Base-by-base conservation (phyloP, 2,888 invertebrate genomes). In the Lysandra coridon region DNA sequence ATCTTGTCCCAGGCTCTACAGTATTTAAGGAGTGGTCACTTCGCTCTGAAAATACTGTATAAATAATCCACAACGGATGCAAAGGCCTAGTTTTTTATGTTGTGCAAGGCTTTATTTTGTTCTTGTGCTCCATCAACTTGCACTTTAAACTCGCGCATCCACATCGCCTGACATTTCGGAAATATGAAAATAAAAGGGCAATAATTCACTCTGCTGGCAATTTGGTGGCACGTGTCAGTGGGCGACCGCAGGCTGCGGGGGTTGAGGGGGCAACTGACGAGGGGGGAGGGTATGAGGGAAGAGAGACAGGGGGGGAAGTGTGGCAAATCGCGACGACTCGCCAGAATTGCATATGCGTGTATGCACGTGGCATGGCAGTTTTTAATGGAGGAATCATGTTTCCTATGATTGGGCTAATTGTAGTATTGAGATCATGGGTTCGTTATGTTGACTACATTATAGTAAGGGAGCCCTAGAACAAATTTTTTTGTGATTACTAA, bases 281-380 rank as follows among this genome's bases (percentile, higher is more conserved):
- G 57, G 57, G 53, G 57, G 57, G 12, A 49, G 49, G 57, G 14
- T 17, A 14, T 1, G 17, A 4, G 53, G 57, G 17, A 57, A 57
- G 69, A 5, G 69, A 69, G 49, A 49, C 10, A 49, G 12, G 49
- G 78, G 49, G 64, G 90, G 90, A 89, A 88, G 90, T 91, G 91
- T 87, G 83, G 87, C 93, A 87, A 93, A 94, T 93, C 88, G 91
- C 84, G 84, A 85, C 90, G 91, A 87, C 85, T 85, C 69, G 69
- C 69, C 81, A 82, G 90, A 92, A 94, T 92, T 92, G 92, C 87
- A 84, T 87, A 90, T 91, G 90, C 90, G 92, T 92, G 93, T 92
- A 57, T 88, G 80, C 93, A 87, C 91, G 92, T 90, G 92, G 64
- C 78, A 80, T 80, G 81, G 33, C 14, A 49, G 23, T 80, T 75